phyloP scores from a whole-genome alignment of 2,113 vertebrate species.

The Todiramphus chloris region DNA sequence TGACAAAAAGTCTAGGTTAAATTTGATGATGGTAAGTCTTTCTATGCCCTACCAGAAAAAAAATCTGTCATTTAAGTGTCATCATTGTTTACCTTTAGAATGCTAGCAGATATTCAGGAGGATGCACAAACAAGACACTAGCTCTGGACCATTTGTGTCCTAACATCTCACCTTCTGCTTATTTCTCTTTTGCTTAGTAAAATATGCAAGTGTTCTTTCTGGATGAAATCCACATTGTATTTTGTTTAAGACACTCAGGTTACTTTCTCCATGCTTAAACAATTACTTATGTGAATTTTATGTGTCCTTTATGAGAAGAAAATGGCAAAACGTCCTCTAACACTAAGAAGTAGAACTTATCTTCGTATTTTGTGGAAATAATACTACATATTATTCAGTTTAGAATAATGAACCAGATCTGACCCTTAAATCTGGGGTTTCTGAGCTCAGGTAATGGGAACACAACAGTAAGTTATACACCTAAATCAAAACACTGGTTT shows the following conservation, averaged over 20 bases:
- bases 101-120: not conserved
- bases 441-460: not conserved
- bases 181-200: not conserved
- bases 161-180: not conserved
- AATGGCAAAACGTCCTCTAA: not conserved
- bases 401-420: not conserved
- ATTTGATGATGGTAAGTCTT: not conserved
- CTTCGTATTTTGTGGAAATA: not conserved
- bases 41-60: not conserved
- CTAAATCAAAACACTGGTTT: not conserved
- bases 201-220: not conserved
- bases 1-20: not conserved
- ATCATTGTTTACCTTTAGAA: not conserved
- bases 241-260: not conserved
- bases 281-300: not conserved
- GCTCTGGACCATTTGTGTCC: not conserved
- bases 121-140: not conserved
- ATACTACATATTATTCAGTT: not conserved
- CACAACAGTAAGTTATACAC: not conserved
- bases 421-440: rapidly evolving
- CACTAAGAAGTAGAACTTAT: not conserved
- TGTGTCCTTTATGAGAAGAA: not conserved
- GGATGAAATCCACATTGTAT: not conserved
- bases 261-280: not conserved
- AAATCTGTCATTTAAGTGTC: not conserved